A percentile compares a stretch with the other conserved stretches of the same genome.
phyloP scores from a whole-genome alignment of 2,113 vertebrate genomes.

The Heterochromis multidens region DNA sequence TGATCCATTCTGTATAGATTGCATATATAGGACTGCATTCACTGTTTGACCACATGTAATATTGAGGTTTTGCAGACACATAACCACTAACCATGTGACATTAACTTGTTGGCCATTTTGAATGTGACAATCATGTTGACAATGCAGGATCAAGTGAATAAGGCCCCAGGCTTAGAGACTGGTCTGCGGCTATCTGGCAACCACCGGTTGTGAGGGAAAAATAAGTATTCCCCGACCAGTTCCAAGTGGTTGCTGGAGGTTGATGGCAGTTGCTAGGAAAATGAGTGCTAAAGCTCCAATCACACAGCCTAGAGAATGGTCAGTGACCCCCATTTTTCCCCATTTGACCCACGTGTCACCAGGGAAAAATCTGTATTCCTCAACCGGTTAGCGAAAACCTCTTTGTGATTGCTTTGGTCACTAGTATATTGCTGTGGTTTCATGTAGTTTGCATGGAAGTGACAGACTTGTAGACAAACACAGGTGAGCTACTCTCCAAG shows the following conservation, averaged over 20 bases:
- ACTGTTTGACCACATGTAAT: no score
- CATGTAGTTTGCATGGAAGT: background rate
- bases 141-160: background rate
- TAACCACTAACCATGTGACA: no score
- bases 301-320: background rate
- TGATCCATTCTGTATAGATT: background rate
- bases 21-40: no score
- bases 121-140: background rate
- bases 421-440: background rate
- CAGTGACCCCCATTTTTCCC: background rate
- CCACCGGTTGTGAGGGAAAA: fast-evolving
- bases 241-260: background rate
- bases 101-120: background rate
- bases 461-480: background rate
- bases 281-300: background rate
- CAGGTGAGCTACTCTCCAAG: background rate
- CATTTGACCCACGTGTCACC: background rate
- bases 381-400: background rate
- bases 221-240: background rate
- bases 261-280: background rate
- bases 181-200: background rate
- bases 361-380: background rate
- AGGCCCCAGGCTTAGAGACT: background rate
- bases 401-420: background rate
- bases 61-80: no score